A percentile compares a stretch with the other conserved stretches of the same genome.
phyloP scores from a whole-genome alignment of 2,888 invertebrate species.

The Onchidella celtica region DNA sequence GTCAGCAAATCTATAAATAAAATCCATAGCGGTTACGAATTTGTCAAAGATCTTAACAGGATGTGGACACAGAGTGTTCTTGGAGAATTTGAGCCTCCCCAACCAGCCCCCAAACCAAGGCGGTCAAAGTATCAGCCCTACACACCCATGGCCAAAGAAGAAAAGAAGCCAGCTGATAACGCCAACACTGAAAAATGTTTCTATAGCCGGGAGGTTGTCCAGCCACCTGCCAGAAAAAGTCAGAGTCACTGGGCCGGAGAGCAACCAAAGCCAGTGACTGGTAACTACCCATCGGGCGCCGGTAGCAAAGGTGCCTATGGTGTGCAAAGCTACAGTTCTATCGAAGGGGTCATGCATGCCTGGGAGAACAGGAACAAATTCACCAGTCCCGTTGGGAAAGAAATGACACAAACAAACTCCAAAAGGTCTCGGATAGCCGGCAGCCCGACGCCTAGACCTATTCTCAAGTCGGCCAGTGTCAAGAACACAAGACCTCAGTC shows the following conservation, averaged over 20 bases:
- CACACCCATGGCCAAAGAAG: neutral
- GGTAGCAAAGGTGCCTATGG: too few relatives aligned
- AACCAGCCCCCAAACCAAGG: neutral
- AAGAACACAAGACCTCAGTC: neutral
- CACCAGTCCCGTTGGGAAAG: neutral
- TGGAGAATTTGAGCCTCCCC: neutral
- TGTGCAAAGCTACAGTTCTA: neutral
- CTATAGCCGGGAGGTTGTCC: neutral
- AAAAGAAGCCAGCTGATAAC: neutral
- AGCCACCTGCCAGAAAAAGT: neutral
- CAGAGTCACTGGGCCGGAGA: neutral
- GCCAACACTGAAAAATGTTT: neutral
- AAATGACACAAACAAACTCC: neutral
- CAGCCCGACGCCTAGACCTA: neutral
- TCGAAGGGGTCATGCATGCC: neutral
- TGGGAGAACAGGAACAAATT: neutral
- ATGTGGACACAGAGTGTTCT: neutral
- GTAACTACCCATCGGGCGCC: too few relatives aligned
- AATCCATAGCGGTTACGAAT: neutral
- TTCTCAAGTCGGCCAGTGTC: neutral
- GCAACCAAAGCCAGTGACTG: too few relatives aligned
- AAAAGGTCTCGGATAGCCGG: neutral
- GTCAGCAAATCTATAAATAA: neutral
- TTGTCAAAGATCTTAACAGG: neutral
- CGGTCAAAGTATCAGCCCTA: neutral